Base-by-base conservation (phyloP, 2,113 vertebrate genomes). In the Romanogobio albipinnatus region DNA sequence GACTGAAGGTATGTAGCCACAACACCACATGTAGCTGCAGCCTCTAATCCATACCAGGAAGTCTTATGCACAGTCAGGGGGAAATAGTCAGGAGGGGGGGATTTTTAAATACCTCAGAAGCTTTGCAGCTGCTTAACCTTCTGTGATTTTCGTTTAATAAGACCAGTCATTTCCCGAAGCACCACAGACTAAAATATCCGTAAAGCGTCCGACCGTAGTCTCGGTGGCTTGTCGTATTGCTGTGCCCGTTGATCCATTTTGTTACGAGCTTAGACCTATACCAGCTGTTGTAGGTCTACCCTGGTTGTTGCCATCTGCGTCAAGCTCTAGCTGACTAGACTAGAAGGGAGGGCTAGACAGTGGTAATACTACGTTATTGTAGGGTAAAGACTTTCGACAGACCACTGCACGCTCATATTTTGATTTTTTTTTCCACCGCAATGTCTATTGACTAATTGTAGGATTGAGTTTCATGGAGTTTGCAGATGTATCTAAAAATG, bases 1-100 rank as follows among this genome's bases (percentile, higher is more conserved):
- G 93, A 91, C 88, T 94, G 89, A 90, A 93, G 93, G 92, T 94
- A 93, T 93, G 94, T 89, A 94, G 94, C 92, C 94, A 94, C 91
- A 94, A 93, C 93, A 94, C 90, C 91, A 91, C 93, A 93, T 90
- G 92, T 83, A 92, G 89, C 83, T 88, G 88, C 87, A 90, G 85
- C 66, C 89, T 88, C 58, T 94, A 94, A 95, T 94, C 94, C 93
- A 73, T 84, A 83, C 84, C 86, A 49, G 89, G 83, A 89, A 91
- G 91, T 84, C 93, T 93, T 94, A 91, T 89, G 82, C 92, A 91
- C 93, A 93, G 92, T 90, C 86, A 90, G 92, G 88, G 90, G 88
- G 89, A 90, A 91, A 76, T 29, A 76, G 74, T 76, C 17, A 29
- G 58, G 33, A 33, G 45, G 86, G 61, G 70, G 75, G 22, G 5